phyloP scores from a whole-genome alignment of 1,140 invertebrate genomes.

The Caenorhabditis remanei region DNA sequence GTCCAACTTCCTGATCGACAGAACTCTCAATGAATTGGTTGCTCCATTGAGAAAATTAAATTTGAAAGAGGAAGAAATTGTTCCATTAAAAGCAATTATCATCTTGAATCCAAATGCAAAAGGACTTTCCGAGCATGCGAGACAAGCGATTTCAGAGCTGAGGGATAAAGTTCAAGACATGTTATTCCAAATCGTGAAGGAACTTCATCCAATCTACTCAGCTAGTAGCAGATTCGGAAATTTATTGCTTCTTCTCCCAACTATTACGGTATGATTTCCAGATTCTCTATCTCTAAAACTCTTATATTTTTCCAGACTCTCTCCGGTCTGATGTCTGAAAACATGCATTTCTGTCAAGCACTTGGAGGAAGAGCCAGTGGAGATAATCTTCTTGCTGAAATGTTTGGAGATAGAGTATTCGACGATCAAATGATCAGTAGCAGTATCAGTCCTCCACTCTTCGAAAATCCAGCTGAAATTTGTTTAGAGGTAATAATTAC shows the following conservation, averaged over 20 bases:
- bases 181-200: conserved; percentile 78
- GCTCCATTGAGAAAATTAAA: conserved; percentile 74
- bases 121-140: conserved; percentile 72
- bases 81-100: conserved; percentile 77
- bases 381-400: conserved; percentile 74
- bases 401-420: conserved; percentile 73
- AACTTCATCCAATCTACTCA: conserved; percentile 72
- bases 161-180: conserved; percentile 76
- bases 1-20: conserved; percentile 77
- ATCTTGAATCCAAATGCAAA: conserved; percentile 78
- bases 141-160: conserved; percentile 71
- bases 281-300: neutral
- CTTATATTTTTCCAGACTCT: conserved; percentile 70
- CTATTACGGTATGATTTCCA: conserved; percentile 57
- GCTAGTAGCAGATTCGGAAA: conserved; percentile 75
- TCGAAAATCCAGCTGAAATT: conserved; percentile 73
- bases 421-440: conserved; percentile 66
- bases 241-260: conserved; percentile 63
- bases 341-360: conserved; percentile 78
- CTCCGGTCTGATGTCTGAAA: conserved; percentile 75
- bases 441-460: conserved; percentile 67
- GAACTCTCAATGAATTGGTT: conserved; percentile 76
- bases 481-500: conserved; percentile 61
- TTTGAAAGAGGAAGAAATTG: conserved; percentile 76
- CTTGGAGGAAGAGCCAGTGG: conserved; percentile 71